Percentiles rank a stretch among this genome's conserved stretches.
These are phyloP conservation scores for Plebejus argus DNA, from an alignment of 2,888 invertebrate species.

Conservation along the genomic window DNA sequence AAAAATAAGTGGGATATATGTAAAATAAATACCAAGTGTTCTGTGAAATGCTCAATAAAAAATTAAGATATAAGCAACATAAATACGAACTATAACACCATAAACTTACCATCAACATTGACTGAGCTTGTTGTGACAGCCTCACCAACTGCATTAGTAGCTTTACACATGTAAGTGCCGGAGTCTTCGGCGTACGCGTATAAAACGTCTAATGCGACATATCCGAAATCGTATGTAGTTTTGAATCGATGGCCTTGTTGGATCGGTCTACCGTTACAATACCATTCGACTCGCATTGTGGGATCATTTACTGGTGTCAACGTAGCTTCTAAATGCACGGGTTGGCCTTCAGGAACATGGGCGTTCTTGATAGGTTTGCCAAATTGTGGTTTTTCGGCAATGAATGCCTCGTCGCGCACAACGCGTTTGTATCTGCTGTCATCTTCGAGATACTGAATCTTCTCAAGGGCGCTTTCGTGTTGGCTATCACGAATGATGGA, in stretches of 20 bases:
- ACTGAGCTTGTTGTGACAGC: slow-evolving; percentile 96
- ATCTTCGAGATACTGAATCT: slow-evolving; percentile 95
- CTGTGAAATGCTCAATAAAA: not conserved
- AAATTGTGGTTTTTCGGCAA: slow-evolving; percentile 93
- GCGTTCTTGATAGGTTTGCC: slow-evolving; percentile 93
- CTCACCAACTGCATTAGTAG: slow-evolving; percentile 96
- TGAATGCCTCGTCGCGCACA: slow-evolving; percentile 86
- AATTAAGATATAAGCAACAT: not conserved
- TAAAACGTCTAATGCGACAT: slow-evolving; percentile 96
- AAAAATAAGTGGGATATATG: not conserved
- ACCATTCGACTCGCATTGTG: slow-evolving; percentile 99
- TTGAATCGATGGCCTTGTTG: slow-evolving; percentile 97
- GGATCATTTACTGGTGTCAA: slow-evolving; percentile 98
- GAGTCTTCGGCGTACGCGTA: slow-evolving; percentile 98
- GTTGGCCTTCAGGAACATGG: slow-evolving; percentile 91
- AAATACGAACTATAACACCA: not conserved
- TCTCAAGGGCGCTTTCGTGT: slow-evolving; percentile 94
- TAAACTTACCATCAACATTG: slow-evolving; percentile 87
- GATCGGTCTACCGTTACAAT: slow-evolving; percentile 95
- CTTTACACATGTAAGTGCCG: slow-evolving; percentile 98
- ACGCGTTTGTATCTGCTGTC: slow-evolving; percentile 88
- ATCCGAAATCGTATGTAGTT: slow-evolving; percentile 98
- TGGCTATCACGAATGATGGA: slow-evolving; percentile 94
- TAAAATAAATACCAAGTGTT: not conserved
- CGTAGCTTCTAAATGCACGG: slow-evolving; percentile 96